Conservation (phyloP, 2,888 invertebrate species). For the Stenoptilia bipunctidactyla region DNA sequence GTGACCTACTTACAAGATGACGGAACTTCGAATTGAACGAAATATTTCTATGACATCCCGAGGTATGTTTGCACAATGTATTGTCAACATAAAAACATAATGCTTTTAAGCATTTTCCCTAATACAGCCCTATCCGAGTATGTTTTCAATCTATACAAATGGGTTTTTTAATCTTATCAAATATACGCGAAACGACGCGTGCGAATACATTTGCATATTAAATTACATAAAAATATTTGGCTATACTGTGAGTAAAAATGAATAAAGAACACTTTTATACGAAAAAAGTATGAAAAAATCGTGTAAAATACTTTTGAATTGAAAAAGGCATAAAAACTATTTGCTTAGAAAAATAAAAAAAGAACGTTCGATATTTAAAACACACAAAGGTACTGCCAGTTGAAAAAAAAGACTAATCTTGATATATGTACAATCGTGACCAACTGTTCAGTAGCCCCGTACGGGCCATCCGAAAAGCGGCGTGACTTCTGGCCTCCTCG, state of each 20-base stretch:
- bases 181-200: background rate
- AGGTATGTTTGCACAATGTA: slow-evolving; percentile 27
- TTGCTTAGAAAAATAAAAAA: no score
- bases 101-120: slow-evolving; percentile 12
- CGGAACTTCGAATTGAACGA: slow-evolving; percentile 33
- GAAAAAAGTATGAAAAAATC: no score
- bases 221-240: background rate
- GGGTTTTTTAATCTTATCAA: slow-evolving; percentile 1
- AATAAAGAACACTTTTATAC: no score
- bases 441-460: background rate
- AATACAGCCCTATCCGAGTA: background rate
- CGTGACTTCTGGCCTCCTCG: slow-evolving; percentile 63
- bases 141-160: slow-evolving; percentile 1
- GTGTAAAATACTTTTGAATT: no score
- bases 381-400: no score
- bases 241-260: no score
- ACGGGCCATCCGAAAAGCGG: slow-evolving; percentile 47
- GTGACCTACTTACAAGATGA: slow-evolving; percentile 40
- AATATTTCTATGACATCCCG: slow-evolving; percentile 25
- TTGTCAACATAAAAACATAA: slow-evolving; percentile 32
- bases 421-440: background rate
- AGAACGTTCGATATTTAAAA: no score
- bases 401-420: no score
- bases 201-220: slow-evolving; percentile 1
- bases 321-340: no score